These are phyloP conservation scores for Caranx ignobilis DNA, from an alignment of 2,113 vertebrate species.

Conservation along the genomic window DNA sequence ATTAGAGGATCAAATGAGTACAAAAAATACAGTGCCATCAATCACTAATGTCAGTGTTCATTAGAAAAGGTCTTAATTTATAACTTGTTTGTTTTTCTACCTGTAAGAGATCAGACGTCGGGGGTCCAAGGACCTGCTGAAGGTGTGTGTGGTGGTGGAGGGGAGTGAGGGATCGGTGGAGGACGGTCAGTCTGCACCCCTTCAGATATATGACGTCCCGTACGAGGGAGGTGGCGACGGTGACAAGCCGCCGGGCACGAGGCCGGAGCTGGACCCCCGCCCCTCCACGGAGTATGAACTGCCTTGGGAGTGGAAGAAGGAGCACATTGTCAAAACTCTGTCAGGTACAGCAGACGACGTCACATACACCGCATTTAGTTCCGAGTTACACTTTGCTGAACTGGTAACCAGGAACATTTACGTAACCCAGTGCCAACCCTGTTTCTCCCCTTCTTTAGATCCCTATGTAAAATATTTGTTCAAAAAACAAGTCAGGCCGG, in stretches of 20 bases:
- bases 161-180: constrained; percentile 66
- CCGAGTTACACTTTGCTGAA: neutral
- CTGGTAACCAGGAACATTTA: constrained; percentile 9
- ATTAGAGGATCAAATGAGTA: neutral
- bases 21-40: neutral
- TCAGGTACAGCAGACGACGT: constrained; percentile 82
- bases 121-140: constrained; percentile 91
- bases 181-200: constrained; percentile 51
- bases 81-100: neutral
- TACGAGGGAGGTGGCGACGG: constrained; percentile 76
- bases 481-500: constrained; percentile 23
- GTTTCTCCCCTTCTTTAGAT: constrained; percentile 4
- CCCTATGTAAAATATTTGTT: constrained; percentile 33
- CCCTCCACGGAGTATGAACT: constrained; percentile 88
- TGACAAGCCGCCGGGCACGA: constrained; percentile 29
- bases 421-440: neutral
- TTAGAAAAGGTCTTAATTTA: constrained; percentile 15
- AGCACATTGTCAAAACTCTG: constrained; percentile 88
- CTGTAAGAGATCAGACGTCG: constrained; percentile 88
- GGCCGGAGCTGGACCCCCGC: constrained; percentile 84
- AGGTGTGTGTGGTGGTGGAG: constrained; percentile 85
- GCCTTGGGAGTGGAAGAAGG: constrained; percentile 94
- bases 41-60: neutral
- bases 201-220: constrained; percentile 86
- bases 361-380: neutral